Base-by-base conservation (phyloP, 1,140 invertebrate genomes). In the Drosophila tristis region DNA sequence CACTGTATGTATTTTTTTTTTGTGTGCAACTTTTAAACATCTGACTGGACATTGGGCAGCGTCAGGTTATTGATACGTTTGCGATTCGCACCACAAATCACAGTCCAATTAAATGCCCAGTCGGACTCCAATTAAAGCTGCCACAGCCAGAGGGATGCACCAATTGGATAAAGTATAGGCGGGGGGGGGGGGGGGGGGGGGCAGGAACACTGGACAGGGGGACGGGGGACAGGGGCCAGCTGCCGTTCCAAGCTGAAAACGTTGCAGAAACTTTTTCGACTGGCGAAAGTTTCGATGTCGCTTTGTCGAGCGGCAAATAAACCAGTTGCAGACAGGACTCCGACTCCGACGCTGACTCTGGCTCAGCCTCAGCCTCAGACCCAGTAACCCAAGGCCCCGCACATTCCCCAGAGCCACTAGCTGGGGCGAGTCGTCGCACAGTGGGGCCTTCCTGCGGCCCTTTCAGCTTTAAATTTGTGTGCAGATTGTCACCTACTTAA, bases 51-150 rank as follows among this genome's bases (percentile, higher is more conserved):
- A 7, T 29, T 29, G 26, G 26, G 7, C 26, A 29, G 2, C 44
- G 15, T 42, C 42, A 59, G 65, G 78, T 65, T 75, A 81, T 86
- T 81, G 78, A 86, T 86, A 86, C 78, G 70, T 70, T 71, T 64
- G 74, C 77, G 59, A 56, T 78, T 61, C 57, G 63, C 78, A 80
- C 77, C 82, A 81, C 82, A 86, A 86, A 86, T 86, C 82, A 86
- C 74, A 87, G 78, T 65, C 77, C 82, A 87, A 87, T 81, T 87
- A 82, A 86, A 86, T 81, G 74, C 51, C 71, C 74, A 87, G 74
- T 70, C 78, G 74, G 80, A 64, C 74, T 86, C 72, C 74, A 81
- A 86, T 86, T 87, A 87, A 86, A 80, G 78, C 72, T 72, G 66
- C 74, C 64, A 74, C 76, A 50, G 58, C 58, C 63, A 63, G 54